Evolutionary conservation across 92 coral and sea anemone genomes (phyloP).

Genomic region (Porites rus): DNA sequence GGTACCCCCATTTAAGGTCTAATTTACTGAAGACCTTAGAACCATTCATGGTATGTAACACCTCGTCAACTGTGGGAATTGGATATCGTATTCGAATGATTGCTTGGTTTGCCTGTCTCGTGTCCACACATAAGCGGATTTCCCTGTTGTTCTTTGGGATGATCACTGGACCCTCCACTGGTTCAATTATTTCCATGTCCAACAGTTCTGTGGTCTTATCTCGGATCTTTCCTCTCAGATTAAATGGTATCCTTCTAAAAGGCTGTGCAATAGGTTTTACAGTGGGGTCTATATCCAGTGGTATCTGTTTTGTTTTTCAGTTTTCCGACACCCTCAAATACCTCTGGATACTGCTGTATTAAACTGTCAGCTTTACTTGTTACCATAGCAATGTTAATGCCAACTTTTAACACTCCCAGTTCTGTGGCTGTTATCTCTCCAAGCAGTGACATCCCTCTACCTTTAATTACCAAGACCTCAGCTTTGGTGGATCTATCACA

Average conservation of each 20-base stretch:
- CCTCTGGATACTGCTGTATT: constrained; percentile 43
- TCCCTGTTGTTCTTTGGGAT: not conserved
- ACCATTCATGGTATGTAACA: constrained; percentile 42
- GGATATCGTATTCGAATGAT: not conserved
- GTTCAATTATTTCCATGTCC: no score
- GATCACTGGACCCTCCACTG: constrained; percentile 24
- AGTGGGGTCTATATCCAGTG: constrained; percentile 44
- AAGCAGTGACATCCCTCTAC: constrained; percentile 34
- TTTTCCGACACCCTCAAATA: constrained; percentile 49
- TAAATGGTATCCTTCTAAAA: constrained; percentile 48
- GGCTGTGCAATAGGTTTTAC: constrained; percentile 59
- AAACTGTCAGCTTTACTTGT: constrained; percentile 12
- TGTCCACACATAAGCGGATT: constrained; percentile 34
- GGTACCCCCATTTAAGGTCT: constrained; percentile 44
- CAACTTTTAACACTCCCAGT: constrained; percentile 33
- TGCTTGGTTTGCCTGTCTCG: not conserved
- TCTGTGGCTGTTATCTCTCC: constrained; percentile 37
- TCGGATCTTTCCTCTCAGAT: constrained; percentile 19
- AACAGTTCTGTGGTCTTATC: no score
- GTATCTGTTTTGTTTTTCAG: constrained; percentile 29
- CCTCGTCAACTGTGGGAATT: constrained; percentile 51
- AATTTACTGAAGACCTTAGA: constrained; percentile 43
- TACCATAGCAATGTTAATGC: constrained; percentile 20
- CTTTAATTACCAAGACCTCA: constrained; percentile 15
- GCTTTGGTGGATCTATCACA: constrained; percentile 31